phyloP scores from a whole-genome alignment of 2,888 invertebrate genomes.

The Salticus scenicus region DNA sequence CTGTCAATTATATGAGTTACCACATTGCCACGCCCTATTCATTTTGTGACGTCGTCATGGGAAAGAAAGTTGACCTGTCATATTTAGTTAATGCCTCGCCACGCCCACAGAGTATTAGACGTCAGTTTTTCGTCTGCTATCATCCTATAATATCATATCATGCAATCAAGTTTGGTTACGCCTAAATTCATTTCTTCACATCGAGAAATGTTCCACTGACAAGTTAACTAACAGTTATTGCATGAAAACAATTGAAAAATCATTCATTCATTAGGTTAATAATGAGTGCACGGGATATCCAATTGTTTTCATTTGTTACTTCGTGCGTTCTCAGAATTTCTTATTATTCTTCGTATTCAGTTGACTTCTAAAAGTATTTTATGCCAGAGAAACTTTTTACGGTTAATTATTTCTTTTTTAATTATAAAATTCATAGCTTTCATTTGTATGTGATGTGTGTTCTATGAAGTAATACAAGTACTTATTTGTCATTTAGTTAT shows the following conservation, averaged over 20 bases:
- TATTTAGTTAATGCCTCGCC: not conserved
- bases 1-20: conserved; percentile 9
- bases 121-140: not conserved
- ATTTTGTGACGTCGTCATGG: conserved; percentile 12
- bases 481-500: no score
- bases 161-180: not conserved
- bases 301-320: not conserved
- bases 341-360: no score
- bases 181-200: not conserved
- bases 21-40: conserved; percentile 27
- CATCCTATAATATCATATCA: not conserved
- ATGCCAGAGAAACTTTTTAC: no score
- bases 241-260: not conserved
- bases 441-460: no score
- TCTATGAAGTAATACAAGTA: no score
- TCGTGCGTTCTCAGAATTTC: no score
- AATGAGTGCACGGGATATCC: not conserved
- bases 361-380: no score
- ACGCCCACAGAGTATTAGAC: not conserved
- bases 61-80: conserved; percentile 21
- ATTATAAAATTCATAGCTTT: no score
- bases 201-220: not conserved
- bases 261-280: not conserved
- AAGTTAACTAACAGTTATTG: not conserved
- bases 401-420: no score